Evolutionary conservation across 2,113 vertebrate genomes (phyloP), one percentile per base, ranked within the genome.

Genomic region (Micronycteris hirsuta): DNA sequence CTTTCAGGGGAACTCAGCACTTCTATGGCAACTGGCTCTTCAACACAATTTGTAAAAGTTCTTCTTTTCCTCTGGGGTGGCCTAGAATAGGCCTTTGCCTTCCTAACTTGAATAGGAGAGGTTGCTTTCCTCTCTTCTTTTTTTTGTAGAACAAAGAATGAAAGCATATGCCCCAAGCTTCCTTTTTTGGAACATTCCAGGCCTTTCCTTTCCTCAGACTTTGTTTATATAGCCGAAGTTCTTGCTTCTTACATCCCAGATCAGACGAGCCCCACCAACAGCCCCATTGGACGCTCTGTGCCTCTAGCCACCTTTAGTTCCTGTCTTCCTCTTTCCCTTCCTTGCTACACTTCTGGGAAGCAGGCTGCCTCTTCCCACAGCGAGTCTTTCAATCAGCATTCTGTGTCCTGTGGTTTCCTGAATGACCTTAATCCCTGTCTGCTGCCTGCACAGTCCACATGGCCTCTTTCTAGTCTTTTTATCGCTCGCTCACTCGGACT

Each of bases 1-100:
- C 96, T 96, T 80, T 80, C n/a, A 56, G 93, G 78, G 96, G 80
- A 94, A 95, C 85, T 63, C 83, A 71, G 96, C 70, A 54, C 38
- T 93, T 36, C 24, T 22, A 56, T 65, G 71, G 73, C 70, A 83
- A 81, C 28, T 13, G 13, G n/a, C 2, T 6, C 52, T 96, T 80
- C 36, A 24, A 58, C 38, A 43, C 87, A 70, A 76, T 88, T 95
- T 97, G 74, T 80, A 52, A 58, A 78, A 38, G 63, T 73, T 45
- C 31, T 70, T 45, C 31, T 93, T 91, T 96, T 93, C 67, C 61
- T 84, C 65, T 58, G 26, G 17, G 7, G 31, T 63, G 81, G 45
- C 86, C 52, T 91, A 4, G 97, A 89, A 67, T 3, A 5, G 67
- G 26, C 52, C 63, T 85, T 93, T 9, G 1, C 78, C 81, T 94